Base-by-base conservation (phyloP, 2,113 vertebrate genomes). In the Colistium nudipinnis region DNA sequence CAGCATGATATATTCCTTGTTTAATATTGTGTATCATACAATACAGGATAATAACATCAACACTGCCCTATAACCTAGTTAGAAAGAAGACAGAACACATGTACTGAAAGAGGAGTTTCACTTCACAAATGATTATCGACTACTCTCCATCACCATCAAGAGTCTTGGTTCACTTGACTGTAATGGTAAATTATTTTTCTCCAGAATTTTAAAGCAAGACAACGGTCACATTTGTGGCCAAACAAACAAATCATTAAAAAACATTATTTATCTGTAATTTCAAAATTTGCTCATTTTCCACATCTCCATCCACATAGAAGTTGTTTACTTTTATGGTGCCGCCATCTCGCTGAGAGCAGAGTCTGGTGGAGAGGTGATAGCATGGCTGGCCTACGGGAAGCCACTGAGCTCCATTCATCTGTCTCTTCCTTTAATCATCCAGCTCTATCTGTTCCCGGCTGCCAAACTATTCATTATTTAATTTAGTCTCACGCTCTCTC, bases 291-390 rank as follows among this genome's bases (percentile, higher is more conserved):
- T n/a, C n/a, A n/a, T 19, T 25, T 0, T 8, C n/a, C 17, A 4
- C 2, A 8, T 16, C 13, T 22, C 4, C 30, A 24, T 25, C 33
- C 69, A 62, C 54, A 47, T 36, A 16, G 70, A 41, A 47, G 52
- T 24, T 77, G 70, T 84, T 82, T 78, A 55, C 59, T 35, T 64
- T 48, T 13, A n/a, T 25, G 39, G 49, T 62, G 81, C 63, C 59
- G 74, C 73, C 81, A 76, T 79, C 79, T 80, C 38, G 86, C 81
- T 84, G 70, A 59, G 73, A 78, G 79, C 86, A 2, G 79, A 48
- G 63, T 83, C 84, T 85, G 78, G 63, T 54, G 73, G 64, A 60
- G 84, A 81, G 70, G 64, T 68, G 82, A 89, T 82, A 82, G 78
- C 71, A 48, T 0, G 48, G 59, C 59, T 25, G 68, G 72, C 75